Evolutionary conservation across 2,113 vertebrate species (phyloP).

Genomic region (Isurus oxyrinchus): DNA sequence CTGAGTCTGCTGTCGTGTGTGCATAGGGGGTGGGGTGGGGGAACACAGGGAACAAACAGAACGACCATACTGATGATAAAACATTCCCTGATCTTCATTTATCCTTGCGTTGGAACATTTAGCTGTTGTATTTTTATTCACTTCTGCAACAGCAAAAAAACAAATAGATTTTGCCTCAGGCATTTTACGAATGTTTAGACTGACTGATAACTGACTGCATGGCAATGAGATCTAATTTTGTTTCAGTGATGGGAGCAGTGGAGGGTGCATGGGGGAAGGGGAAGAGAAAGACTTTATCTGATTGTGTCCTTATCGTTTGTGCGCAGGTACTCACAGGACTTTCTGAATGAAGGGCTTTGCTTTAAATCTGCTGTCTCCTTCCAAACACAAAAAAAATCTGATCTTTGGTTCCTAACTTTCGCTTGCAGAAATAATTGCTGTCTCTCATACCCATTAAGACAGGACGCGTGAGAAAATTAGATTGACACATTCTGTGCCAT

Average conservation of each 20-base stretch:
- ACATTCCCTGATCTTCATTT: constrained; percentile 1
- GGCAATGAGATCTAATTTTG: not conserved
- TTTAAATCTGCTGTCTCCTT: not conserved
- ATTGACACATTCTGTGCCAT: not conserved
- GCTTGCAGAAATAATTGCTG: constrained; percentile 17
- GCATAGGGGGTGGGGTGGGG: not conserved
- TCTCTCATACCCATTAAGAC: not conserved
- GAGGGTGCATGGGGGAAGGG: too few relatives aligned
- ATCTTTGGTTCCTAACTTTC: not conserved
- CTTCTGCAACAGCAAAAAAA: not conserved
- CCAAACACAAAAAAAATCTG: not conserved
- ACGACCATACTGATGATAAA: not conserved
- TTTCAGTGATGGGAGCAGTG: too few relatives aligned
- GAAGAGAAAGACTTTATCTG: not conserved
- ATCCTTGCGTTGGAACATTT: not conserved
- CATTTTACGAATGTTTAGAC: not conserved
- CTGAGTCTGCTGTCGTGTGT: not conserved
- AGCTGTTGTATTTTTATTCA: not conserved
- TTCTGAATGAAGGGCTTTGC: not conserved
- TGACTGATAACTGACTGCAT: too few relatives aligned
- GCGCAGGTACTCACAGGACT: constrained; percentile 1
- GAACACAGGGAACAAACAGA: not conserved
- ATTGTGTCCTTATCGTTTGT: not conserved
- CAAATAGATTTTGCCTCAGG: too few relatives aligned
- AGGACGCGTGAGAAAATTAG: not conserved